Evolutionary conservation across 2,888 invertebrate genomes (phyloP), one percentile per base, ranked within the genome.

Genomic region (Drosophila birchii): DNA sequence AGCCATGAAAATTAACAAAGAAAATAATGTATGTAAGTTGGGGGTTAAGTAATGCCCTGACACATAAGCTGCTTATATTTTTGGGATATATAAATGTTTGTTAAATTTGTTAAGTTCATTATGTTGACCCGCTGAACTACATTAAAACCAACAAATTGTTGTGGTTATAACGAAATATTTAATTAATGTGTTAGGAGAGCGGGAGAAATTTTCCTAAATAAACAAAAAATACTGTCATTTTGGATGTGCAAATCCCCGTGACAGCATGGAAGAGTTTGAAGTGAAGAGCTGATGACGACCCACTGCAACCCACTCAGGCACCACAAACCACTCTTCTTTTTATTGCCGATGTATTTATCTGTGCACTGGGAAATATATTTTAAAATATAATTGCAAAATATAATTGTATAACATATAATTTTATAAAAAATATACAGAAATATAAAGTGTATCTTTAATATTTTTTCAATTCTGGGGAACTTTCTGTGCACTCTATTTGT

Each of bases 91-190:
- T 23, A 56, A 57, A 45, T 66, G 36, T 62, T 63, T 32, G 44
- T 64, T 44, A 26, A 63, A 18, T 62, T 29, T 45, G 14, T 14
- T 3, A 51, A 60, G 32, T 43, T 34, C 34, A 53, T 51, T 56
- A 12, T 51, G 29, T 36, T 70, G 64, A 74, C 74, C 71, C 55
- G 26, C 7, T 63, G 74, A 71, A 63, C 71, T 39, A 38, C 49
- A 74, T 63, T 51, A 63, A 63, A 56, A 38, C 44, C 38, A 45
- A 68, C 39, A 39, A 54, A 55, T 41, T 55, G 16, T 47, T 18
- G 23, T 4, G 18, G 32, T 1, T 12, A 4, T 32, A 53, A 53
- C 38, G 71, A 60, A 54, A 60, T 61, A 55, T 49, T 71, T 71
- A 73, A 71, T 71, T 38, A 74, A 8, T 38, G 32, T 23, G 14